Conservation (phyloP, 2,797 vertebrate genomes). For the Danio kyathit region DNA sequence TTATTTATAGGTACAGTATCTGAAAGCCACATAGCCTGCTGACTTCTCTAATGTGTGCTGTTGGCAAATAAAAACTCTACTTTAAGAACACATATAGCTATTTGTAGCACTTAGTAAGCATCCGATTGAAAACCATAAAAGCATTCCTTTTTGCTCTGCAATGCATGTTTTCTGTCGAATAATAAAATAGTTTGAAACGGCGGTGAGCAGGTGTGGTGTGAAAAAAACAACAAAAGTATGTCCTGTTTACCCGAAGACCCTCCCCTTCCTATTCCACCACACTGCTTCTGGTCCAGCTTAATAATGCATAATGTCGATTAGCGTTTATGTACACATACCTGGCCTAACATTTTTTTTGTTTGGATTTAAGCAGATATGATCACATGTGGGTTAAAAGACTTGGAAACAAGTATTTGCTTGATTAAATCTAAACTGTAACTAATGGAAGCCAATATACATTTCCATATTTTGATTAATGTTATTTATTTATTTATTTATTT, state of each 20-base stretch:
- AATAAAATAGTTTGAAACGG: constrained; percentile 54
- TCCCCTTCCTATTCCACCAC: neutral
- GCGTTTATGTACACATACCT: neutral
- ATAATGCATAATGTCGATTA: neutral
- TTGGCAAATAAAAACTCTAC: constrained; percentile 68
- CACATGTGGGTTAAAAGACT: no score
- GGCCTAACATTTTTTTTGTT: no score
- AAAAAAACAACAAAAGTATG: constrained; percentile 39
- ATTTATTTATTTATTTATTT: no score
- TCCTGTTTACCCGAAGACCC: neutral
- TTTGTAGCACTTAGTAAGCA: constrained; percentile 73
- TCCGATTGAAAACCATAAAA: constrained; percentile 70
- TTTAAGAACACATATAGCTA: constrained; percentile 66
- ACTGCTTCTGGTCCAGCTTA: neutral
- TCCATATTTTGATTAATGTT: no score
- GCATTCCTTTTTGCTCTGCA: constrained; percentile 48
- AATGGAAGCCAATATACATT: no score
- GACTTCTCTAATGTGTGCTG: constrained; percentile 73
- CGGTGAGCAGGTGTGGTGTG: constrained; percentile 65
- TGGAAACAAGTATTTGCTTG: no score
- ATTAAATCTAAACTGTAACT: no score
- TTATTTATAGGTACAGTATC: constrained; percentile 78
- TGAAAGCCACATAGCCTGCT: constrained; percentile 68
- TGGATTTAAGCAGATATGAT: no score
- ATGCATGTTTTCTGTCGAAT: constrained; percentile 57